Evolutionary conservation across 2,797 vertebrate species (phyloP), one percentile per base, ranked within the genome.

Genomic region (Microhierax caerulescens): DNA sequence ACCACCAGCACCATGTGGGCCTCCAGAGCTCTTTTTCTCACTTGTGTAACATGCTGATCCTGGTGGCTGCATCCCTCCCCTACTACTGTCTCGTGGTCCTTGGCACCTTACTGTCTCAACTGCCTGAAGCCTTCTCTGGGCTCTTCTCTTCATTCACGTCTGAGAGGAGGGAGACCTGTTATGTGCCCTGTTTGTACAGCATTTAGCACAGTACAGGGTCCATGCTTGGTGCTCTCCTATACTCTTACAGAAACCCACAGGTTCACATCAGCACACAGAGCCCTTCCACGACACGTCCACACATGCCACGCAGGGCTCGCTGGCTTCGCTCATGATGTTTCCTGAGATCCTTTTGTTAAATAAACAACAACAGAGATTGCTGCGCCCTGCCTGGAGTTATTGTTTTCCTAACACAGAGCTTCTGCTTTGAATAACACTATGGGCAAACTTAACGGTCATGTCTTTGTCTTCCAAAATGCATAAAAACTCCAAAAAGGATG

Each of bases 311-410:
- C 43, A 5, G 3, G 18, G 77, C 67, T 69, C 11, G 0, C 80
- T 90, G 92, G 43, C 68, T 67, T 20, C 0, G 0, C 76, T 88
- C 76, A 48, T 12, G 22, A 61, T 61, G 53, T 68, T 87, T 85
- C 81, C 59, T 32, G 84, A 94, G 36, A 63, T 92, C 74, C 59
- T 28, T 95, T 96, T 95, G 84, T 94, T 92, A 82, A 57, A 85
- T 54, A 95, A 96, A 84, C 54, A 84, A 65, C 94, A 87, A 54
- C 81, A 89, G 93, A 75, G 86, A 69, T 81, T 86, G 74, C 74
- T 93, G 70, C 0, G 2, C 77, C 77, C 70, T 94, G 90, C 84
- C 64, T 68, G 75, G 75, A 28, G 32, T 93, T 84, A 73, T 81
- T 90, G 87, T 87, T 45, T 60, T 87, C 78, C 37, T 89, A 85